A percentile compares a stretch with the other conserved stretches of the same genome.
Evolutionary conservation across 2,113 vertebrate species (phyloP).

Genomic region (Cephalopholis sonnerati): DNA sequence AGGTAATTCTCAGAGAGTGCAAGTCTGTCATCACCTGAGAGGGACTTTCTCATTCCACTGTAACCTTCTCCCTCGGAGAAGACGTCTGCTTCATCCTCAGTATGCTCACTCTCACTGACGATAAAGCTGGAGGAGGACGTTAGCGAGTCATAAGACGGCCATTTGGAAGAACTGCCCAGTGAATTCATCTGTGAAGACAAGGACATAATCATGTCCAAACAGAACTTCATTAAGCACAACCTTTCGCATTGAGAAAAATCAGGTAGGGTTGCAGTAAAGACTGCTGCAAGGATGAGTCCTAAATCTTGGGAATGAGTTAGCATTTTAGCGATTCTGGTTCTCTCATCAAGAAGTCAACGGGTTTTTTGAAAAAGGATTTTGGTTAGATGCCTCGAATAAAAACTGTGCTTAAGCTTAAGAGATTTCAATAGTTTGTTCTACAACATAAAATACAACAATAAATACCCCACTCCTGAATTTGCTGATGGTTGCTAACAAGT

Average conservation of each 20-base stretch:
- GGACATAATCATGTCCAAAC: not conserved
- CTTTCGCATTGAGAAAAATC: not conserved
- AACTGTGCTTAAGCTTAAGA: no score
- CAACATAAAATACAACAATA: no score
- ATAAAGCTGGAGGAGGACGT: slow-evolving; percentile 70
- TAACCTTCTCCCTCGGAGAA: slow-evolving; percentile 82
- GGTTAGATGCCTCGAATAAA: no score
- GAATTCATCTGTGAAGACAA: slow-evolving; percentile 76
- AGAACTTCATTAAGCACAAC: not conserved
- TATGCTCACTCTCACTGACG: slow-evolving; percentile 80
- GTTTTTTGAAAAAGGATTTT: no score
- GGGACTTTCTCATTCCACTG: slow-evolving; percentile 26
- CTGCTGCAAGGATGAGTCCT: no score
- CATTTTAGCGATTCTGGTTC: no score
- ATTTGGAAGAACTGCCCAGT: slow-evolving; percentile 76
- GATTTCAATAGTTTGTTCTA: no score
- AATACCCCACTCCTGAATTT: no score
- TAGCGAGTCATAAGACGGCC: slow-evolving; percentile 78
- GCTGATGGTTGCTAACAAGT: no score
- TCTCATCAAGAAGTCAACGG: no score
- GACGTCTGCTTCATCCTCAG: slow-evolving; percentile 81
- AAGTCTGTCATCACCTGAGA: not conserved
- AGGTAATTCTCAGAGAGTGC: slow-evolving; percentile 21
- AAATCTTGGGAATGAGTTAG: no score
- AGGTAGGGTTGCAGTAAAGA: not conserved